Percentiles rank a stretch among this genome's conserved stretches.
Evolutionary conservation across 2,888 invertebrate species (phyloP).

Genomic region (Dryocosmus kuriphilus): DNA sequence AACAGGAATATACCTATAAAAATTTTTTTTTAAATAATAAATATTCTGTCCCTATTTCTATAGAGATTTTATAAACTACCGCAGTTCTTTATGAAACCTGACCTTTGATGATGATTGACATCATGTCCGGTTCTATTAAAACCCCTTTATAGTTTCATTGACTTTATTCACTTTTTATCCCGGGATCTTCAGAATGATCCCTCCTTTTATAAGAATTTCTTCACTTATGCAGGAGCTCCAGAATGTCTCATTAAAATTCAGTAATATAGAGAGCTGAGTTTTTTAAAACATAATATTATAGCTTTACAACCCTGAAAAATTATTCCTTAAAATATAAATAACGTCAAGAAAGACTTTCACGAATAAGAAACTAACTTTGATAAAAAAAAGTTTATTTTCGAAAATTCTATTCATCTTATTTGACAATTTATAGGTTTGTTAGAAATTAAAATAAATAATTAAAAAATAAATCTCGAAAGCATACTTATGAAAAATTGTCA

Average conservation of each 20-base stretch:
- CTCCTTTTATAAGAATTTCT: neutral
- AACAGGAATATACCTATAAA: no score
- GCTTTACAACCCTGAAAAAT: neutral
- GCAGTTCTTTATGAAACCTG: neutral
- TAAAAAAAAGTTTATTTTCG: neutral
- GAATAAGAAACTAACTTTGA: neutral
- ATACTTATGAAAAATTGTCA: neutral
- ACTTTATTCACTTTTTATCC: neutral
- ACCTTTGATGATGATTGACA: neutral
- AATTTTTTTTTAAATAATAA: no score
- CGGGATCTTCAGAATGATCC: slow-evolving; percentile 2
- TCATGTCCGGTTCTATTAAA: neutral
- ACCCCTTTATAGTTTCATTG: neutral
- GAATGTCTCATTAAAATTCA: neutral
- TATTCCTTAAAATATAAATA: neutral
- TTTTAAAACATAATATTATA: slow-evolving; percentile 1
- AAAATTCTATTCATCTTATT: neutral
- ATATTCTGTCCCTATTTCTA: neutral
- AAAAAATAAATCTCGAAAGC: neutral
- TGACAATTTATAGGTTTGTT: neutral
- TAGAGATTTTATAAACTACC: neutral
- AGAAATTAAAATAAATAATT: neutral
- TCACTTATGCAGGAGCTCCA: neutral
- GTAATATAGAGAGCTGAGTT: neutral
- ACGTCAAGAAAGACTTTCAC: neutral